A percentile compares a stretch with the other conserved stretches of the same genome.
Evolutionary conservation across 2,797 vertebrate genomes (phyloP).

Genomic region (Selene dorsalis): DNA sequence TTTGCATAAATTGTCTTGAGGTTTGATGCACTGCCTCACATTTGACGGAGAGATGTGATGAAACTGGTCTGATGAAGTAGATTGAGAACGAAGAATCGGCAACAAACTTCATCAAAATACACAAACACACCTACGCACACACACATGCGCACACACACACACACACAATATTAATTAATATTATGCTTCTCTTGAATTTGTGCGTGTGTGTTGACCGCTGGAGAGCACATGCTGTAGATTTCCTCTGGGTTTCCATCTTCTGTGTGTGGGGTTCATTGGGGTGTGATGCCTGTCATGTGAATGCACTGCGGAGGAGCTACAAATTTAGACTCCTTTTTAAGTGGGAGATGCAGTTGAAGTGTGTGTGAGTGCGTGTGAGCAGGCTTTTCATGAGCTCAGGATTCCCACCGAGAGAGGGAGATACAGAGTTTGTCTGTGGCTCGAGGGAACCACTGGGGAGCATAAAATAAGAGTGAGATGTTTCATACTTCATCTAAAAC

Average conservation of each 20-base stretch:
- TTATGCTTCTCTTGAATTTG: slow-evolving; percentile 25
- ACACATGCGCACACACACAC: too few species aligned
- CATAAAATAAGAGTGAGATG: slow-evolving; percentile 57
- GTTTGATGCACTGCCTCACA: too few species aligned
- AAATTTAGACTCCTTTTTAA: slow-evolving; percentile 67
- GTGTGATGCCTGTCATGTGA: slow-evolving; percentile 34
- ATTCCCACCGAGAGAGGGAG: slow-evolving; percentile 55
- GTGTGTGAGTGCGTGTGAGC: not conserved
- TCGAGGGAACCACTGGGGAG: slow-evolving; percentile 58
- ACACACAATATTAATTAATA: not conserved
- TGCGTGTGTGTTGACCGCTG: not conserved
- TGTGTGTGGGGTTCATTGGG: slow-evolving; percentile 21
- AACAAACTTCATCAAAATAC: slow-evolving; percentile 32
- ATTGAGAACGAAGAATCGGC: slow-evolving; percentile 7
- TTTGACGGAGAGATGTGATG: not conserved
- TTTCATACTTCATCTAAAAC: slow-evolving; percentile 61
- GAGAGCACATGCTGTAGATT: slow-evolving; percentile 26
- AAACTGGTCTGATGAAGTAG: not conserved
- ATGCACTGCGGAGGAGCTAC: slow-evolving; percentile 43
- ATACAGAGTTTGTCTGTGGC: slow-evolving; percentile 60
- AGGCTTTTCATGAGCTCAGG: slow-evolving; percentile 49
- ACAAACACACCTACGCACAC: slow-evolving; percentile 20
- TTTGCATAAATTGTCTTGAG: not conserved
- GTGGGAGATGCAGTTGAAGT: slow-evolving; percentile 53
- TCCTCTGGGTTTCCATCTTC: slow-evolving; percentile 49